Percentiles rank a stretch among this genome's conserved stretches.
phyloP scores from a whole-genome alignment of 2,797 vertebrate genomes.

The Helostoma temminkii region DNA sequence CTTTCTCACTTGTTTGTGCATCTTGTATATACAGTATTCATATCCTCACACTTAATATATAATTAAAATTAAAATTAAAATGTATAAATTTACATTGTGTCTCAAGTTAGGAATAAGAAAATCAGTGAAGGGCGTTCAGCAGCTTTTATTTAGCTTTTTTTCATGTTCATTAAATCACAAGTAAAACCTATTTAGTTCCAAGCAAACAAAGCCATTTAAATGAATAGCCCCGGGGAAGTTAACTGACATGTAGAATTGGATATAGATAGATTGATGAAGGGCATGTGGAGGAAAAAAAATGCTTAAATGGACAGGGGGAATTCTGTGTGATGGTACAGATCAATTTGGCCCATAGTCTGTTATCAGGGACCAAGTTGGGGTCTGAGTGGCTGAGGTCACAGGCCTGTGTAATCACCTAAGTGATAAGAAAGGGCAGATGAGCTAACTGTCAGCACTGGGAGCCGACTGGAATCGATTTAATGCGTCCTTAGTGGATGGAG shows the following conservation, averaged over 20 bases:
- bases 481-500: conserved; percentile 50
- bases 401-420: conserved; percentile 76
- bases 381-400: conserved; percentile 64
- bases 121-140: conserved; percentile 19
- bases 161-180: conserved; percentile 32
- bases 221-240: conserved; percentile 33
- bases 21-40: background rate
- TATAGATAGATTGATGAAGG: conserved; percentile 74
- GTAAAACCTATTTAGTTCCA: conserved; percentile 44
- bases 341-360: conserved; percentile 76
- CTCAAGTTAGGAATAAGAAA: background rate
- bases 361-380: conserved; percentile 62
- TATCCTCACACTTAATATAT: background rate
- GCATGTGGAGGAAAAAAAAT: conserved; percentile 47
- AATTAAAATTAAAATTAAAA: too few species aligned
- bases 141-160: conserved; percentile 36
- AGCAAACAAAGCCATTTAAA: conserved; percentile 44
- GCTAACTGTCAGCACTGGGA: conserved; percentile 59
- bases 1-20: background rate
- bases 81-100: rapidly evolving
- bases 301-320: conserved; percentile 55
- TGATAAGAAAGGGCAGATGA: conserved; percentile 69
- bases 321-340: conserved; percentile 74
- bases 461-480: conserved; percentile 67
- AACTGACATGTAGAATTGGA: conserved; percentile 69